Evolutionary conservation across 2,113 vertebrate genomes (phyloP), one percentile per base, ranked within the genome.

Genomic region (Spheniscus mendiculus): DNA sequence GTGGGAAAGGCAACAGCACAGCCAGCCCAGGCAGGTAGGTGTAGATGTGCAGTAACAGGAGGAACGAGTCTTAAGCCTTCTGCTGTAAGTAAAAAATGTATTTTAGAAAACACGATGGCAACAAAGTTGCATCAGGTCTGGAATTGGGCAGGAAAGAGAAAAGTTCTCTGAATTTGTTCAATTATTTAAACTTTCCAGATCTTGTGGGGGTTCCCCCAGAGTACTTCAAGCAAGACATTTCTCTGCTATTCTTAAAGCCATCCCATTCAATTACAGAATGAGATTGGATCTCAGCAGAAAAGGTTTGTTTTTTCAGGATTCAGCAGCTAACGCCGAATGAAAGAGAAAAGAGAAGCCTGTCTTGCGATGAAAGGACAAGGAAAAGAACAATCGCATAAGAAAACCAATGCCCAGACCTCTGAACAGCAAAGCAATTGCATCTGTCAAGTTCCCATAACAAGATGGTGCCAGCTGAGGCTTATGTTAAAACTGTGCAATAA

Each of bases 401-500:
- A 97, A 93, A 74, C 52, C 27, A 87, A 83, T 16, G 53, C 18
- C 55, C 69, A 84, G 87, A 89, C 47, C 55, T 89, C 80, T 63
- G 58, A 95, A 66, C 10, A 81, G 89, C 62, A 88, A 95, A 91
- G 66, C 78, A 88, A 96, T 79, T 94, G 61, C 73, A 69, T 80
- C 62, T 85, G 84, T 96, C 89, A 76, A 82, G 66, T 69, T 82
- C 78, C 58, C 44, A 15, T 44, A 87, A 85, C 23, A 89, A 20
- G 30, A 79, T 61, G 93, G 77, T 96, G 84, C 89, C 91, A 94
- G 84, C 82, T 91, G 83, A 95, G 80, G 55, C 87, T 90, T 80
- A 95, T 58, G 70, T 93, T 94, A 91, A 95, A 91, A 91, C 70
- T 50, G 42, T 56, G 78, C 93, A 93, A 91, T 90, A 91, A 95